Base-by-base conservation (phyloP, 2,888 invertebrate genomes). In the Phalera bucephala region DNA sequence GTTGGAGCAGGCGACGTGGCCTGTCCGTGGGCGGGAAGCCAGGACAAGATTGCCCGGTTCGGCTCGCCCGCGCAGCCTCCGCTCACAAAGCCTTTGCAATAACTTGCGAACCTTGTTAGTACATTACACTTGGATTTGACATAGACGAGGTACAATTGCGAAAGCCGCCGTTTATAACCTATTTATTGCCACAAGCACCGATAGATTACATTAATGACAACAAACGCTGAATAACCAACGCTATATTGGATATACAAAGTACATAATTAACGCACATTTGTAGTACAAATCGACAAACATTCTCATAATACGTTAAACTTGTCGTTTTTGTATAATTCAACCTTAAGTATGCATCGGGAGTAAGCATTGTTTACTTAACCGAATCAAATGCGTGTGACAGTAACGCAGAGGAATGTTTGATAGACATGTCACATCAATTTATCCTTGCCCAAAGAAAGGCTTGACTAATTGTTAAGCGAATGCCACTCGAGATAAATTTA, bases 51-150 rank as follows among this genome's bases (percentile, higher is more conserved):
- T 65, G 56, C 59, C 60, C 40, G 60, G 54, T 57, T 52, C 52
- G 27, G 19, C 31, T 37, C 58, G 40, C 51, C 45, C 48, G 56
- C 57, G 44, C 52, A 60, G 43, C 58, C 57, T 55, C 52, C 51
- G 17, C 17, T 43, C 41, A 47, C 41, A 33, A 29, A 34, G 19
- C 4, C 49, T 45, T 33, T 29, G 53, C 69, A 68, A 72, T 66
- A 74, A 73, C 63, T 56, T 71, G 53, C 52, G 52, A 69, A 48
- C 37, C 55, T 60, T 50, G 63, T 61, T n/a, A n/a, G n/a, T 57
- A 58, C 48, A 56, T 44, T 58, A 56, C 56, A 58, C 46, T 53
- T 38, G 38, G 36, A 43, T 42, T 48, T 29, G 44, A 43, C 33
- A 19, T 32, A 36, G 28, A 23, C 43, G 32, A 40, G 38, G 31